A percentile compares a stretch with the other conserved stretches of the same genome.
phyloP scores from a whole-genome alignment of 2,888 invertebrate genomes.

The Thereva unica region DNA sequence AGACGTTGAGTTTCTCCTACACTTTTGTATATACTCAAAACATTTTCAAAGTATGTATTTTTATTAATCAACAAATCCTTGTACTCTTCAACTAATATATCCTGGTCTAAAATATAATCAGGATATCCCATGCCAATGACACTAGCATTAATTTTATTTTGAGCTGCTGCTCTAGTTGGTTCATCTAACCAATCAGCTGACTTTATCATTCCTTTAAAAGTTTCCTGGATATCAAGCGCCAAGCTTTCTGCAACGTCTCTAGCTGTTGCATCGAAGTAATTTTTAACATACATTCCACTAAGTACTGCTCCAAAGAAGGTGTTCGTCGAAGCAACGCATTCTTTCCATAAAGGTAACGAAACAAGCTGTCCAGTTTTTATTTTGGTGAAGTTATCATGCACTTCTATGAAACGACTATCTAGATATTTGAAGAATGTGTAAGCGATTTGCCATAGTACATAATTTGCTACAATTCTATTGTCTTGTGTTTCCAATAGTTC shows the following conservation, averaged over 20 bases:
- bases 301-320: too few relatives aligned
- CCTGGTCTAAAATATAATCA: slow-evolving; percentile 79
- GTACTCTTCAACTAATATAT: slow-evolving; percentile 80
- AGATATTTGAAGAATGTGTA: slow-evolving; percentile 37
- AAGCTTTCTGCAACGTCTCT: slow-evolving; percentile 73
- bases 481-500: slow-evolving; percentile 21
- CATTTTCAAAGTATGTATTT: slow-evolving; percentile 80
- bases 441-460: slow-evolving; percentile 42
- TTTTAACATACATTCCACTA: slow-evolving; percentile 62
- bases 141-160: slow-evolving; percentile 86
- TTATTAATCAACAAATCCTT: slow-evolving; percentile 67
- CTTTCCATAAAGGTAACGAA: slow-evolving; percentile 82
- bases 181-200: slow-evolving; percentile 90
- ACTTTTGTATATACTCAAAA: slow-evolving; percentile 67
- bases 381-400: slow-evolving; percentile 60
- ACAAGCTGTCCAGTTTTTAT: slow-evolving; percentile 84
- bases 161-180: slow-evolving; percentile 78
- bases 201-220: slow-evolving; percentile 81
- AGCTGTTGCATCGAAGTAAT: slow-evolving; percentile 60
- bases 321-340: slow-evolving; percentile 84
- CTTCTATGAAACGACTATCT: slow-evolving; percentile 42
- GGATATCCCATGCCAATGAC: slow-evolving; percentile 93
- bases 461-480: slow-evolving; percentile 41
- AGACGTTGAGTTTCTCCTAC: slow-evolving; percentile 68
- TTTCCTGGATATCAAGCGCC: slow-evolving; percentile 81